phyloP scores from a whole-genome alignment of 2,797 vertebrate species.

The Catharus ustulatus region DNA sequence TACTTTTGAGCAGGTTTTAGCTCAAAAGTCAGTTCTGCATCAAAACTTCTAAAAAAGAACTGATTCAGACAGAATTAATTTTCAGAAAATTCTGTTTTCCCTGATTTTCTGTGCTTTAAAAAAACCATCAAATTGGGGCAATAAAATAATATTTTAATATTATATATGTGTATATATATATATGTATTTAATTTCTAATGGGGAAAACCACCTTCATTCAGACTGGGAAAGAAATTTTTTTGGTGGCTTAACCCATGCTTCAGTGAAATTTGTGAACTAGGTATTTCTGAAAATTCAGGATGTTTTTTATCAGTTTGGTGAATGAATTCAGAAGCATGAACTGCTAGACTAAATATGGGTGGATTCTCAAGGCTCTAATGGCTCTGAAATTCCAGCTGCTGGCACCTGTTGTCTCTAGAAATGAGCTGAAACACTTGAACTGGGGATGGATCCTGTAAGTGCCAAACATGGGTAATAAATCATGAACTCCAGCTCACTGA shows the following conservation, averaged over 20 bases:
- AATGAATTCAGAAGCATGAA: background rate
- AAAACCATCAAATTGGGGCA: background rate
- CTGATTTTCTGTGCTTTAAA: background rate
- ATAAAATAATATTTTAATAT: background rate
- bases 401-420: background rate
- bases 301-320: background rate
- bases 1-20: background rate
- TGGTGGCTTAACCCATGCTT: background rate
- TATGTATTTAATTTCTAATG: background rate
- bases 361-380: background rate
- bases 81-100: background rate
- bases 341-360: background rate
- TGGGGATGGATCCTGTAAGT: background rate
- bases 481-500: background rate
- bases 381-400: background rate
- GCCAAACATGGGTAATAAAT: background rate
- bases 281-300: background rate
- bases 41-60: background rate
- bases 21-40: background rate
- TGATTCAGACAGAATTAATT: background rate
- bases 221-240: background rate
- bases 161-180: no score
- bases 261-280: background rate
- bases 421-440: background rate
- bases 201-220: rapidly evolving